Evolutionary conservation across 2,888 invertebrate species (phyloP), one percentile per base, ranked within the genome.

Genomic region (Bombylius major): DNA sequence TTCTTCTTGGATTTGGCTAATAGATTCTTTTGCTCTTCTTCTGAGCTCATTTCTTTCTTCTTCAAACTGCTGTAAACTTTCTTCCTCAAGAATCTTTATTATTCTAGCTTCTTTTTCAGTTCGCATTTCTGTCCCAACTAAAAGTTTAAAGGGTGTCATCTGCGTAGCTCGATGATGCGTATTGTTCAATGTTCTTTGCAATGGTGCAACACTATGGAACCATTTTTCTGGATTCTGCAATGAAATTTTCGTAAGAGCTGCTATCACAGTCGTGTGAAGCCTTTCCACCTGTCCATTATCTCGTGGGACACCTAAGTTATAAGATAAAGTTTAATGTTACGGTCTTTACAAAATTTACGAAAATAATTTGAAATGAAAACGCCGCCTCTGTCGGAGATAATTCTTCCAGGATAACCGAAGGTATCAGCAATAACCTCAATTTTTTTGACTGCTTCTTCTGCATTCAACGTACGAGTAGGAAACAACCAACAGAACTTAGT

Each of bases 401-500:
- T 56, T 23, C 53, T 44, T 8, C 55, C 50, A 9, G 58, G 59
- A 34, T 59, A 56, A 1, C 60, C 61, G 45, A 60, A 60, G 4
- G 45, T 56, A 23, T 58, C 58, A 4, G 56, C 42, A 33, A 58
- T 48, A 39, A 51, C 34, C 12, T 61, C 58, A 31, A 60, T 13
- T 49, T 59, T 60, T 32, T 57, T 47, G 4, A 60, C 14, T 11
- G 53, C 60, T 54, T 62, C 58, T 31, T 61, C 56, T 4, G 58
- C n/a, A 13, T 50, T 42, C 33, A 56, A 50, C 12, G 54, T 47
- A 47, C 60, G 61, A 31, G 59, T 58, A 0, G 61, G 58, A 51
- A 59, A 60, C 39, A 59, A 54, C 60, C 59, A 60, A 23, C 51
- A 51, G 32, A 58, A 68, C 52, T 70, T 70, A 0, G 68, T 66